Percentiles rank a stretch among this genome's conserved stretches.
These are phyloP conservation scores for Leptocoma aspasia DNA, from an alignment of 2,113 vertebrate genomes.

Conservation along the genomic window DNA sequence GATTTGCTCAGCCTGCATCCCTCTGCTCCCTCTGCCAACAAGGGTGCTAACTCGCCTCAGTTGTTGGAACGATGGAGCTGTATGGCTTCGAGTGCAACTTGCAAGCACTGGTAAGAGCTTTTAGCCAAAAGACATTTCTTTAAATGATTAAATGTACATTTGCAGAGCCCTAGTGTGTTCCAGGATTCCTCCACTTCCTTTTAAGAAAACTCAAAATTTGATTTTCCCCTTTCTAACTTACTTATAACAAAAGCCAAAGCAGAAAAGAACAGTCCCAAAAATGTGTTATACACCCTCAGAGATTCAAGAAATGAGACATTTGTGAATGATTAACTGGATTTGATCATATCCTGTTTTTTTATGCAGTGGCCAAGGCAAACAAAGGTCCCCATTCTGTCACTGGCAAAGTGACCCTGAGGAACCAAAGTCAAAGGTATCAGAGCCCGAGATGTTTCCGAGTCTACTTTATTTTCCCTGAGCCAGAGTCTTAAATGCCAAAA, in stretches of 20 bases:
- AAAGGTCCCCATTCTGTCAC: constrained; percentile 29
- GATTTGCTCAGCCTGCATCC: background rate
- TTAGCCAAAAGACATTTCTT: constrained; percentile 58
- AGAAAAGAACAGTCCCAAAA: constrained; percentile 52
- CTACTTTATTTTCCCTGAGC: background rate
- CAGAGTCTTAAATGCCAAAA: background rate
- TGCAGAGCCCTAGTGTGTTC: constrained; percentile 38
- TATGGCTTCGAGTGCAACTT: constrained; percentile 12
- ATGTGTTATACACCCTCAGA: constrained; percentile 44
- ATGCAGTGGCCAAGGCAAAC: constrained; percentile 59
- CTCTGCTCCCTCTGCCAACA: background rate
- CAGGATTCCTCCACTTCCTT: constrained; percentile 59
- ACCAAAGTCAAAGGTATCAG: background rate
- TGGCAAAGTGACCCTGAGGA: constrained; percentile 7
- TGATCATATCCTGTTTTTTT: constrained; percentile 57
- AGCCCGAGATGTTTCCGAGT: background rate
- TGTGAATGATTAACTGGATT: constrained; percentile 62
- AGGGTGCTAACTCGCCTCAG: constrained; percentile 50
- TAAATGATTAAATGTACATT: constrained; percentile 60
- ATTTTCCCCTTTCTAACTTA: constrained; percentile 44
- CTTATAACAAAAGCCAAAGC: constrained; percentile 60
- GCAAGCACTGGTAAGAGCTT: background rate
- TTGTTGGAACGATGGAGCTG: constrained; percentile 24
- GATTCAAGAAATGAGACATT: constrained; percentile 53
- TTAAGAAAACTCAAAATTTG: constrained; percentile 44